phyloP scores from a whole-genome alignment of 2,888 invertebrate species.

The Acrocera orbiculus region DNA sequence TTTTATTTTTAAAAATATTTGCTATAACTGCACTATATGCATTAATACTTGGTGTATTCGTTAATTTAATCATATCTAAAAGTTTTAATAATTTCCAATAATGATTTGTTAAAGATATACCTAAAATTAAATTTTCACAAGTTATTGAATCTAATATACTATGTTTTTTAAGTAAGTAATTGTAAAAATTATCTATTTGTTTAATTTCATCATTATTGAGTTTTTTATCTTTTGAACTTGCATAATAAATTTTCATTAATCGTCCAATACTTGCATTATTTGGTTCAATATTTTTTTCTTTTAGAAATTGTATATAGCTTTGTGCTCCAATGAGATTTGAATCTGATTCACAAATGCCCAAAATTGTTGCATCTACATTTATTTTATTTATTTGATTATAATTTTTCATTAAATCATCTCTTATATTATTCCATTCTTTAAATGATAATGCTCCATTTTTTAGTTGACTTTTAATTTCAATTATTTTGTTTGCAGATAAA shows the following conservation, averaged over 20 bases:
- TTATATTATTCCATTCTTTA: conserved; percentile 20
- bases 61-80: conserved; percentile 39
- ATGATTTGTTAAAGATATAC: conserved; percentile 41
- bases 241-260: conserved; percentile 37
- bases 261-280: conserved; percentile 41
- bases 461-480: too few species aligned
- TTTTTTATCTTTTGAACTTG: conserved; percentile 11
- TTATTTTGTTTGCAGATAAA: too few species aligned
- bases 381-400: conserved; percentile 19
- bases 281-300: conserved; percentile 31
- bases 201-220: conserved; percentile 33
- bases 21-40: conserved; percentile 37
- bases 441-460: too few species aligned
- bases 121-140: conserved; percentile 41
- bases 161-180: conserved; percentile 29
- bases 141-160: conserved; percentile 41
- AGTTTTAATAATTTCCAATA: conserved; percentile 46
- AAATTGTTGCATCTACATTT: conserved; percentile 42
- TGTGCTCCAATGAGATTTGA: conserved; percentile 35
- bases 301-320: conserved; percentile 40
- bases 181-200: conserved; percentile 37
- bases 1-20: conserved; percentile 35
- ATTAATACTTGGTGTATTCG: conserved; percentile 30
- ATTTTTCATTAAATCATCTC: conserved; percentile 15
- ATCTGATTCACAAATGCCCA: conserved; percentile 33